Evolutionary conservation across 2,888 invertebrate species (phyloP).

Genomic region (Lochmaea crataegi): DNA sequence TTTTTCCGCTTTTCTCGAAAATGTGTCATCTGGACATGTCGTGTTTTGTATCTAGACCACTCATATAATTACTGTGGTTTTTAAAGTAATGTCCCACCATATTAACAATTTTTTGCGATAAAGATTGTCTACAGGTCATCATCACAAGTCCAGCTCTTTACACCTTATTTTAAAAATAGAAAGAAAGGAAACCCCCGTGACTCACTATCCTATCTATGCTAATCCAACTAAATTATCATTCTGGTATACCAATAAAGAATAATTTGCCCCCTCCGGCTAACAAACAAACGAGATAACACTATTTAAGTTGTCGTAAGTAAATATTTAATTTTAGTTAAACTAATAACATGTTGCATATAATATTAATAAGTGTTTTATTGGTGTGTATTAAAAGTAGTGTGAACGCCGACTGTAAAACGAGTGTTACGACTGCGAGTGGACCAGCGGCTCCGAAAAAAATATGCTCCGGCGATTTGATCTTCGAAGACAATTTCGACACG

Average conservation of each 20-base stretch:
- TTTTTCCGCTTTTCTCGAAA: too few species aligned
- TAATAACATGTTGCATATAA: not conserved
- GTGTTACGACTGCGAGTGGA: constrained; percentile 43
- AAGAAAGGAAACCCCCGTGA: too few species aligned
- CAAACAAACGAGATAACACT: not conserved
- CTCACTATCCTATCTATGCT: not conserved
- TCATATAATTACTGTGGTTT: too few species aligned
- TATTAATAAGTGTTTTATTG: not conserved
- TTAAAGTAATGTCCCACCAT: too few species aligned
- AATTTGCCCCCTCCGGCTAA: not conserved
- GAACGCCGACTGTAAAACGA: constrained; percentile 19
- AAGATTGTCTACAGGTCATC: too few species aligned
- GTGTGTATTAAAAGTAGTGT: not conserved
- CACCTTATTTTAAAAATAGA: too few species aligned
- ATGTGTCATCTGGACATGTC: too few species aligned
- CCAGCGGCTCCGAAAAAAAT: constrained; percentile 34
- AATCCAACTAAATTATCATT: not conserved
- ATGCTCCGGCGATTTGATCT: constrained; percentile 72
- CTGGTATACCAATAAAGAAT: not conserved
- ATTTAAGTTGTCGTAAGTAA: not conserved
- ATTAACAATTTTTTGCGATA: too few species aligned
- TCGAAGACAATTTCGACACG: constrained; percentile 71
- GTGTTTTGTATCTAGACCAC: too few species aligned
- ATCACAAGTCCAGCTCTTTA: too few species aligned
- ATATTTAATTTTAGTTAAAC: not conserved